Conservation (phyloP, 2,888 invertebrate species). For the Athripsodes cinereus region DNA sequence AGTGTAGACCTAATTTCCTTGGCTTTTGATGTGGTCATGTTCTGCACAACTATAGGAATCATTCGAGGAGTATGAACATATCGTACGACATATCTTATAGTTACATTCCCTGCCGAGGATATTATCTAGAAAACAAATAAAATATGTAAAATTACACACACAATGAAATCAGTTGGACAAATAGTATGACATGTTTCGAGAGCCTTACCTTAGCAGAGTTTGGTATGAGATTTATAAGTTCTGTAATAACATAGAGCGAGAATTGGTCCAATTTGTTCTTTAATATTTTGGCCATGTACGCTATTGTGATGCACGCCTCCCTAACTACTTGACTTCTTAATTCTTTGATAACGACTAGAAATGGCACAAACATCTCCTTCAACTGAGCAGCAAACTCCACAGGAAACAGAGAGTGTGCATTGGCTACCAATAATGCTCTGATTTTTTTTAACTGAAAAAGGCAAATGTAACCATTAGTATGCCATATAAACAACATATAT, state of each 20-base stretch:
- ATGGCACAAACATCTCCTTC: constrained; percentile 72
- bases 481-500: not conserved
- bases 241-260: constrained; percentile 75
- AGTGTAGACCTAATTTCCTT: constrained; percentile 77
- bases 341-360: constrained; percentile 79
- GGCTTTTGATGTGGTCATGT: constrained; percentile 77
- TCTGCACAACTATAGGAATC: constrained; percentile 70
- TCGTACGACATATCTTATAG: constrained; percentile 82
- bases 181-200: too few relatives aligned
- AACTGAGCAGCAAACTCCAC: constrained; percentile 68
- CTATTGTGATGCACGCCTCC: constrained; percentile 92
- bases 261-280: constrained; percentile 80
- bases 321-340: constrained; percentile 90
- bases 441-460: constrained; percentile 72
- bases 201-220: constrained; percentile 85
- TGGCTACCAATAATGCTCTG: constrained; percentile 75
- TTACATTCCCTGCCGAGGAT: constrained; percentile 80
- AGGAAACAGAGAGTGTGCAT: constrained; percentile 60
- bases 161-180: too few relatives aligned
- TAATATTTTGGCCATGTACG: constrained; percentile 82
- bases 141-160: not conserved
- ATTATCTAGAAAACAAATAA: constrained; percentile 58
- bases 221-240: constrained; percentile 83
- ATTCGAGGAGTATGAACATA: constrained; percentile 76
- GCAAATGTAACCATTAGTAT: constrained; percentile 18